Base-by-base conservation (phyloP, 2,113 vertebrate genomes). In the Ploceus nigricollis region DNA sequence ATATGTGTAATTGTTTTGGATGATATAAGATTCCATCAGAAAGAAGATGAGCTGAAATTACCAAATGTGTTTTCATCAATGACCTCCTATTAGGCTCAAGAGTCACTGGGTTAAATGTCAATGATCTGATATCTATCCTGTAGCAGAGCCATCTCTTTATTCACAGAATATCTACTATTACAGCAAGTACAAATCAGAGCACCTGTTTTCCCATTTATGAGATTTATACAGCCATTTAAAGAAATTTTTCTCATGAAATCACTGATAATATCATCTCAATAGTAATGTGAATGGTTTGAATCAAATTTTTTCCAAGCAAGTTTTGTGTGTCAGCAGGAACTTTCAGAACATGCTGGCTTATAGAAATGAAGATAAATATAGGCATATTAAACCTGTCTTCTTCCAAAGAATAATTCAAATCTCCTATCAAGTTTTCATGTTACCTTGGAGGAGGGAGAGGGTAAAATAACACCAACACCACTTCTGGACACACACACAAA, bases 191-290 rank as follows among this genome's bases (percentile, higher is more conserved):
- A 96, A 94, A 96, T 96, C 64, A 60, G 94, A 96, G 80, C 30
- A 79, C 63, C 89, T 86, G 47, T 92, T 96, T 95, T 94, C 93
- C 84, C 94, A 97, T 97, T 94, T 98, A 69, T 85, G 68, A 97
- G 97, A 98, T 98, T 98, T 98, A 98, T 97, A 82, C 5, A 93
- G 87, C 76, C 94, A 96, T 97, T 97, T 95, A 96, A 82, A 96
- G 88, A 95, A 92, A 53, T 96, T 95, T 95, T 95, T 96, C 96
- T 97, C 84, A 63, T 89, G 84, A 87, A 91, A 96, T 73, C 73
- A 94, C 95, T 89, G 97, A 97, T 98, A 97, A 91, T 93, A 98
- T 97, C 96, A 83, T 70, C 39, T 96, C 84, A 95, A 77, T 83
- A 94, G 50, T 84, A 92, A 95, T 87, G 89, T 56, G 92, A 95